Base-by-base conservation (phyloP, 2,888 invertebrate genomes). In the Chirona hameri region DNA sequence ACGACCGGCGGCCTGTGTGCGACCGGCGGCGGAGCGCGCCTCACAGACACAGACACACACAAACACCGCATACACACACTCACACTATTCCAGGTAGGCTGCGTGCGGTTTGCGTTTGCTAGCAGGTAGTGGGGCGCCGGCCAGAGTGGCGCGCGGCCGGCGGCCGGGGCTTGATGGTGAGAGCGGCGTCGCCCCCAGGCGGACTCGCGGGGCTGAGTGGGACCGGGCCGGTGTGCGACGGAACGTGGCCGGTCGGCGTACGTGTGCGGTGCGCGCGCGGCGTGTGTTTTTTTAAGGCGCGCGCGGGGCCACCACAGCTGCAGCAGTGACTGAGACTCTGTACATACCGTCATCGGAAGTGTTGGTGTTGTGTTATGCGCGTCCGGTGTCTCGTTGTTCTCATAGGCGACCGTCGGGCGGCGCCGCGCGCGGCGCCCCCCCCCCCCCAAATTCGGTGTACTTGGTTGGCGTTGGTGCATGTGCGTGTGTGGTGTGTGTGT, bases 1-100 rank as follows among this genome's bases (percentile, higher is more conserved):
- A 7, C 60, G 24, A 2, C 2, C 24, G 60, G 24, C 15, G 60
- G 24, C 60, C 60, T 3, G 24, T 18, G 24, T 39, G 39, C 7
- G 39, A 39, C 60, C 24, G 24, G 24, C 24, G 7, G 60, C 24
- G 60, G 60, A 24, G 18, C 65, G 65, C 65, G 65, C 10, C 65
- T 12, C 65, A 3, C 69, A 27, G 14, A 69, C 69, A 27, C 69
- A 10, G 12, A 69, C 12, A 69, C 69, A 69, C 69, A 27, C 27
- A n/a, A 27, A 27, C 72, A 15, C n/a, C 14, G 14, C 72, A 14
- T 3, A 1, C 72, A 31, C 18, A 72, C 72, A 72, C 31, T 15
- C 5, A 72, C 72, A 72, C 72, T 72, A 72, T 72, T 72, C 72
- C 72, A 72, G 72, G 72, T 31, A 72, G 72, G 27, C 52, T 52